Conservation (phyloP, 2,888 invertebrate genomes). For the Cetonia aurata region DNA sequence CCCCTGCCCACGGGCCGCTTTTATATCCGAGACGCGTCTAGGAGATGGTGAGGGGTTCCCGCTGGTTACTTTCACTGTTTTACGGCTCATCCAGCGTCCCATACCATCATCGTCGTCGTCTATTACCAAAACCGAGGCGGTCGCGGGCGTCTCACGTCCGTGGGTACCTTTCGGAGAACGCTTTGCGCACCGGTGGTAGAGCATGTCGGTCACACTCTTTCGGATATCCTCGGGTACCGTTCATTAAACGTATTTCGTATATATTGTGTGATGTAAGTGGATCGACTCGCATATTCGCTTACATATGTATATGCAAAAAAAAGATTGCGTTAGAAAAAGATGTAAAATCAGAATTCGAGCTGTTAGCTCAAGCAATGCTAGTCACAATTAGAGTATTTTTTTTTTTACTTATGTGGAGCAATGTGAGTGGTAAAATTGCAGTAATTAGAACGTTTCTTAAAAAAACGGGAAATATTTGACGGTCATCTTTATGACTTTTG, state of each 20-base stretch:
- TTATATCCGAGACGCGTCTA: constrained; percentile 47
- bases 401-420: too few relatives aligned
- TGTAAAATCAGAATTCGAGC: too few relatives aligned
- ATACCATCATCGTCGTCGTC: constrained; percentile 16
- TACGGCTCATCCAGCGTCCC: constrained; percentile 4
- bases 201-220: constrained; percentile 37
- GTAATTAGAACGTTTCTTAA: too few relatives aligned
- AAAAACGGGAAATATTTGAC: too few relatives aligned
- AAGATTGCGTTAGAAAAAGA: too few relatives aligned
- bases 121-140: constrained; percentile 17
- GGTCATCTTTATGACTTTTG: too few relatives aligned
- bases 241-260: constrained; percentile 14
- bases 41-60: constrained; percentile 49
- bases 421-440: too few relatives aligned
- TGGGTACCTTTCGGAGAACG: constrained; percentile 12
- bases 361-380: too few relatives aligned
- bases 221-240: constrained; percentile 21
- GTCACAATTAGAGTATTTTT: too few relatives aligned
- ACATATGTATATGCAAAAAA: too few relatives aligned
- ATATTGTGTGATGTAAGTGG: constrained; percentile 29
- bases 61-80: constrained; percentile 35
- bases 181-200: constrained; percentile 25
- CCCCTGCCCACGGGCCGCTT: constrained; percentile 49
- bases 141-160: constrained; percentile 1
- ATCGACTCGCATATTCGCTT: neutral